Evolutionary conservation across 2,797 vertebrate species (phyloP), one percentile per base, ranked within the genome.

Genomic region (Acrossocheilus fasciatus): DNA sequence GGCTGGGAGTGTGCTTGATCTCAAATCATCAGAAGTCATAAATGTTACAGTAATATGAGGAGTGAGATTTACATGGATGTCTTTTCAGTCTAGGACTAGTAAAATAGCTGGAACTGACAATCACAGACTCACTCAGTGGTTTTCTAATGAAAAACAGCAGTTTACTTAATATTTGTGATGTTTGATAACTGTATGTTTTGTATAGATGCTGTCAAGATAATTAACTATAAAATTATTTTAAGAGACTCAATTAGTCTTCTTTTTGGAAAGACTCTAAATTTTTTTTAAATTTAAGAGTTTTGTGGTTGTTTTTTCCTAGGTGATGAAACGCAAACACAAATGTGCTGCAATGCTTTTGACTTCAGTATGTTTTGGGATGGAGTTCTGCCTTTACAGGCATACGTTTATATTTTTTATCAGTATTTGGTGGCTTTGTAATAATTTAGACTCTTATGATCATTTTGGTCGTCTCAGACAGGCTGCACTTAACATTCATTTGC

Each of bases 91-190:
- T 30, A 39, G 12, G 50, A 73, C 39, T 41, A 50, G 80, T 78
- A 69, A 82, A 74, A 83, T 43, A 84, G 54, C 75, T 75, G 66
- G 57, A 88, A 66, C 50, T 86, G 89, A 90, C 89, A 89, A 89
- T 90, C 86, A 52, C 74, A 54, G 9, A 76, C 47, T 54, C 15
- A 18, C 83, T 84, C 82, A 73, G 43, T 68, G 64, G 52, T 74
- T 88, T 88, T 88, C 50, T 86, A 86, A 69, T 74, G n/a, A 26
- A 54, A 77, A 52, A 68, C 18, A 26, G 66, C 73, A 68, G 45
- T 88, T 76, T 68, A 39, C 23, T 26, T 75, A 34, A 84, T 81
- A 78, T 84, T 87, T 86, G 83, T 86, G 66, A 81, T 75, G 30
- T 84, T 85, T 77, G 57, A 68, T 73, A 47, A 26, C 47, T 62